phyloP scores from a whole-genome alignment of 2,888 invertebrate genomes.

The Chrysomela aeneicollis region DNA sequence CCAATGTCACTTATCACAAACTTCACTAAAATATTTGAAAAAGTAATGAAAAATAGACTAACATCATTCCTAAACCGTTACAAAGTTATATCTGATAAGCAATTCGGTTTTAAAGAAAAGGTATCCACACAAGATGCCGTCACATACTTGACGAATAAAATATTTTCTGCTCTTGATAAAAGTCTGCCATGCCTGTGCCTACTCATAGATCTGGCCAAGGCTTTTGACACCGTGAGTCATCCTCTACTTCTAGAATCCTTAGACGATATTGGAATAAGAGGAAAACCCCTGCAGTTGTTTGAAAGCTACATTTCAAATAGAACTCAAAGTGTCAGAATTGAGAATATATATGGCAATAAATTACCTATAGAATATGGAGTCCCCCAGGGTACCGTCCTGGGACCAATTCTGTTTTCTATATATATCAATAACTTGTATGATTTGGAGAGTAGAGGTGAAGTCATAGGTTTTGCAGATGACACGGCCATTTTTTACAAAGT shows the following conservation, averaged over 20 bases:
- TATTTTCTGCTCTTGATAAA: not conserved
- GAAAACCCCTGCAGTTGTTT: not conserved
- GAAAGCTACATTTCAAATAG: not conserved
- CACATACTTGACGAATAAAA: not conserved
- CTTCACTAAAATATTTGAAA: constrained; percentile 21
- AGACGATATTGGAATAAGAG: not conserved
- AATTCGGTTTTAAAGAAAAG: constrained; percentile 18
- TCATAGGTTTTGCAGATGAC: too few relatives aligned
- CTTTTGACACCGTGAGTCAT: too few relatives aligned
- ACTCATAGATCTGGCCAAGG: not conserved
- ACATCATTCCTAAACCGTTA: constrained; percentile 12
- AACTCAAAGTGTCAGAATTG: not conserved
- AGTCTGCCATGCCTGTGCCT: not conserved
- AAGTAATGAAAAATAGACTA: constrained; percentile 16
- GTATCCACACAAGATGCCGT: constrained; percentile 16
- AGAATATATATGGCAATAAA: not conserved
- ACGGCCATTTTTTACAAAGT: too few relatives aligned
- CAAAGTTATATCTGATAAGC: not conserved
- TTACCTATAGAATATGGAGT: not conserved
- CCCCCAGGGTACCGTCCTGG: not conserved
- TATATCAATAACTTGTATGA: too few relatives aligned
- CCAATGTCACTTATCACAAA: constrained; percentile 20
- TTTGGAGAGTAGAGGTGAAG: too few relatives aligned
- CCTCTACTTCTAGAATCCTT: not conserved
- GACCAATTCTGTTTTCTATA: too few relatives aligned